Conservation (phyloP, 2,888 invertebrate species). For the Aphodius granarius region DNA sequence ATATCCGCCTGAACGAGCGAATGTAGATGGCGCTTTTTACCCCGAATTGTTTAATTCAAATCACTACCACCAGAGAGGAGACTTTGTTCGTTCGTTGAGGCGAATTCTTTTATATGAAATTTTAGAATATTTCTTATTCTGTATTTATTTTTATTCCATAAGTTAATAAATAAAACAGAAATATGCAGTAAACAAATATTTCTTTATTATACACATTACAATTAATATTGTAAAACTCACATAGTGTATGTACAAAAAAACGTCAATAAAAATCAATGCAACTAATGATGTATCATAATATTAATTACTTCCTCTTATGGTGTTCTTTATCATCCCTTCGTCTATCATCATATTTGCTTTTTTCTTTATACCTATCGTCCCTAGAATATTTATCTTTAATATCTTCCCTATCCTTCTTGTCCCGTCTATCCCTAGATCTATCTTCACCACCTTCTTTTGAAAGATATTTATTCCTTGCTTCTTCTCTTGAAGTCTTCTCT, state of each 20-base stretch:
- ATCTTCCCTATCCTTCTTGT: slow-evolving; percentile 15
- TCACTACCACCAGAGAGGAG: too few relatives aligned
- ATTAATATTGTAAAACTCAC: neutral
- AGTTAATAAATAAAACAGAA: too few relatives aligned
- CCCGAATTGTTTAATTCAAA: too few relatives aligned
- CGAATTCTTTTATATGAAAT: too few relatives aligned
- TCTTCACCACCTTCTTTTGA: slow-evolving; percentile 28
- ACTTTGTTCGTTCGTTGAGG: too few relatives aligned
- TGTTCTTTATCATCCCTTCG: neutral
- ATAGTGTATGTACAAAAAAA: neutral
- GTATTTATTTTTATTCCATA: too few relatives aligned
- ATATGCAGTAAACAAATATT: too few relatives aligned
- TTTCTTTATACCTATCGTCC: neutral
- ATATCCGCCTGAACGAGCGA: too few relatives aligned
- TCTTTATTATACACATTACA: neutral
- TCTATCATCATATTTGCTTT: neutral
- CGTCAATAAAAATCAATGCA: neutral
- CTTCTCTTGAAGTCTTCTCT: slow-evolving; percentile 15
- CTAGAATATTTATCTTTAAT: neutral
- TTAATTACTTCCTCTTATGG: neutral
- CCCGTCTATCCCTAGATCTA: slow-evolving; percentile 20
- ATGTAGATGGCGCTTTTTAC: too few relatives aligned
- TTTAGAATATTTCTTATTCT: too few relatives aligned
- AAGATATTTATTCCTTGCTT: slow-evolving; percentile 18
- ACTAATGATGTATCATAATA: neutral